Base-by-base conservation (phyloP, 2,797 vertebrate species). In the Tolypeutes matacus region DNA sequence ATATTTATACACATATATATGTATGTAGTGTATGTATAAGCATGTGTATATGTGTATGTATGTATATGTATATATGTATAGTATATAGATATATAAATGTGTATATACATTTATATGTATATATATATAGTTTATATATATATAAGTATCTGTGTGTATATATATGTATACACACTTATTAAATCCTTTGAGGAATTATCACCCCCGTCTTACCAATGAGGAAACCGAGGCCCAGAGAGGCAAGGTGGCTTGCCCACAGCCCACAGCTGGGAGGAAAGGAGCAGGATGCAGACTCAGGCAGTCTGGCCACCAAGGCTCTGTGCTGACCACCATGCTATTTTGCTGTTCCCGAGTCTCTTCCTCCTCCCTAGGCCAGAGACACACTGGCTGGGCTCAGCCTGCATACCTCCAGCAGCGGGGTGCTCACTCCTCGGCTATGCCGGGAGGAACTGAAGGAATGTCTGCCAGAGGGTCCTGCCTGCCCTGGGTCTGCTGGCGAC, bases 361-460 rank as follows among this genome's bases (percentile, higher is more conserved):
- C 34, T 46, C 51, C 72, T 93, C 89, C 49, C 49, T 13, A 77
- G 46, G 85, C 3, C 49, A 64, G 60, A 77, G 11, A 73, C 58
- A 14, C 1, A 5, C 46, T 12, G 6, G 5, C 58, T 78, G 29
- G 62, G 7, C 69, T 62, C 56, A 36, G 60, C 3, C n/a, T 42
- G 13, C n/a, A 15, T 7, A 53, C 7, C 18, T 18, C 7, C 56
- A 51, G 14, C 2, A 49, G 2, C 5, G 3, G 21, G 42, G 34
- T 20, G 1, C 34, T n/a, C 53, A 49, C 23, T 1, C 7, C 25
- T 15, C n/a, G 6, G 17, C 49, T 51, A 9, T 1, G 5, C 18
- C 34, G 18, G 62, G 60, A 34, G 65, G 27, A 23, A 2, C 31
- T 49, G 81, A 21, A 0, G 70, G 5, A 56, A 34, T 0, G 0